phyloP scores from a whole-genome alignment of 2,888 invertebrate species.

The Cheiracanthium punctorium region DNA sequence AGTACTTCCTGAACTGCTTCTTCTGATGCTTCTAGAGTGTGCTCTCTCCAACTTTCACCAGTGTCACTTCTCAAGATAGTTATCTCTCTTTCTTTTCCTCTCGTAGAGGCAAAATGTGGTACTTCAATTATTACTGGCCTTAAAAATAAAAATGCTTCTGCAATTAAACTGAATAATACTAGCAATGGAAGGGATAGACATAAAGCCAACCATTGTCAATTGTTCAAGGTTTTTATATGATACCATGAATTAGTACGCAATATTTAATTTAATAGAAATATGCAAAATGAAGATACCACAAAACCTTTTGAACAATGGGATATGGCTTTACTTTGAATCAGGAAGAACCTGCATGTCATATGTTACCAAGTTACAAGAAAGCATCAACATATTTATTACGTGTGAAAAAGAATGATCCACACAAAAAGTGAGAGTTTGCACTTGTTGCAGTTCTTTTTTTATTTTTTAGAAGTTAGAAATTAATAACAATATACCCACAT shows the following conservation, averaged over 20 bases:
- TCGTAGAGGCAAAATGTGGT: conserved; percentile 98
- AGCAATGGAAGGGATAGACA: not conserved
- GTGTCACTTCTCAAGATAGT: conserved; percentile 98
- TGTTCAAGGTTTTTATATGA: not conserved
- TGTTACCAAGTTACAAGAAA: too few species aligned
- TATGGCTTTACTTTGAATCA: too few species aligned
- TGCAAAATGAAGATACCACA: too few species aligned
- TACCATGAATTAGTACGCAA: not conserved
- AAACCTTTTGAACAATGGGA: too few species aligned
- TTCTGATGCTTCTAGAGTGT: conserved; percentile 95
- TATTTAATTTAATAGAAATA: not conserved
- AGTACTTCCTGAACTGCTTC: conserved; percentile 94
- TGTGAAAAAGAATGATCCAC: too few species aligned
- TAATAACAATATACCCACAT: too few species aligned
- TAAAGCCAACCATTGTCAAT: not conserved
- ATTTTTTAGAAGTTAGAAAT: too few species aligned
- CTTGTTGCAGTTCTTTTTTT: too few species aligned
- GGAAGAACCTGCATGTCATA: too few species aligned
- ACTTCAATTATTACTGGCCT: conserved; percentile 96
- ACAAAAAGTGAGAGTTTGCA: too few species aligned
- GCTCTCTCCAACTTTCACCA: conserved; percentile 99
- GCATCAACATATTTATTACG: too few species aligned
- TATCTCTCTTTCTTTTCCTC: conserved; percentile 98
- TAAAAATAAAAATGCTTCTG: conserved; percentile 73
- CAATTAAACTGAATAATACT: not conserved